Evolutionary conservation across 2,888 invertebrate species (phyloP), one percentile per base, ranked within the genome.

Genomic region (Phengaris arion): DNA sequence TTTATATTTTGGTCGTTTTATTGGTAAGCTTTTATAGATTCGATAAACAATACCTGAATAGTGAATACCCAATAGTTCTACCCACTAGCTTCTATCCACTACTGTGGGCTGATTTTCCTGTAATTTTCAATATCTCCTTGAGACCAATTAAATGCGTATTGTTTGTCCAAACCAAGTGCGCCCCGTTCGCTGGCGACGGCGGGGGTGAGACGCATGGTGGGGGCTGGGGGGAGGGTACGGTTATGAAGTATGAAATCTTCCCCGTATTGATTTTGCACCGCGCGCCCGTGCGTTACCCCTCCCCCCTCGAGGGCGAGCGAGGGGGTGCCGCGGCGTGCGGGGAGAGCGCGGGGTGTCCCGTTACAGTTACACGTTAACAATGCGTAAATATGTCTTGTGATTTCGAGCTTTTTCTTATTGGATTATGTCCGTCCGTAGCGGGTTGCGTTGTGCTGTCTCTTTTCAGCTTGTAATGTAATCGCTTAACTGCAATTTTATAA

Each of bases 201-300:
- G 46, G 46, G 15, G 69, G 69, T 13, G 69, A n/a, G 15, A n/a
- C 48, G 12, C 69, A n/a, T 2, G 48, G 69, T 8, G 1, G 46
- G 69, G 48, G n/a, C n/a, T 3, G 15, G 5, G 46, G 48, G 68
- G 51, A 48, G 59, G 22, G 22, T 22, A 68, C 69, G 68, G 84
- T 87, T 87, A 86, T 85, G 83, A 85, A 84, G 83, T 83, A 85
- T 84, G 83, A 83, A 84, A 83, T 82, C 82, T 83, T 80, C 77
- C 79, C 77, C 76, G 77, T 85, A 87, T 87, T 82, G 85, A 87
- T 86, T 85, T 84, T 83, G 77, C 77, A 75, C 76, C 74, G 75
- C 74, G 74, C 59, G 75, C 74, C 76, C 70, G 15, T 70, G 51
- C 22, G 68, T 48, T 64, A 64, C 64, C 55, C 55, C 55, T n/a